Conservation (phyloP, 2,113 vertebrate species). For the Athene noctua region DNA sequence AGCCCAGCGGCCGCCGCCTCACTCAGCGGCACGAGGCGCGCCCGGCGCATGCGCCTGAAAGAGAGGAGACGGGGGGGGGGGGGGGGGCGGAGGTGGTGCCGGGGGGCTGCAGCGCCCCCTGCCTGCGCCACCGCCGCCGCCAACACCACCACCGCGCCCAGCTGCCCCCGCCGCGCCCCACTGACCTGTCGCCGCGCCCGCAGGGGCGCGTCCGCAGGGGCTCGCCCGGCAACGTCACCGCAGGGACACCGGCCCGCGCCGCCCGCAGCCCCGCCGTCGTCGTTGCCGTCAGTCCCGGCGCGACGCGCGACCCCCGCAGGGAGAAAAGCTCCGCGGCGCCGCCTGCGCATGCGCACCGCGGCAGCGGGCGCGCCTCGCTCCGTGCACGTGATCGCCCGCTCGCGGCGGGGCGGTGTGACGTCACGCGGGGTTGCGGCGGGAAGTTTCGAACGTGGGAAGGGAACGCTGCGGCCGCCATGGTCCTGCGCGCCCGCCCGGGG, state of each 20-base stretch:
- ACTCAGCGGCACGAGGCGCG: neutral
- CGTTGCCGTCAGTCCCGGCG: neutral
- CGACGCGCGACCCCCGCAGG: neutral
- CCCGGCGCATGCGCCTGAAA: neutral
- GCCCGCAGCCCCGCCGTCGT: neutral
- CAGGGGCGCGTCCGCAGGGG: too few relatives aligned
- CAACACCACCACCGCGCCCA: neutral
- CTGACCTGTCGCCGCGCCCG: neutral
- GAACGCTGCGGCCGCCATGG: rapidly evolving
- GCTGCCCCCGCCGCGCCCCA: neutral
- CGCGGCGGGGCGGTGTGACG: neutral
- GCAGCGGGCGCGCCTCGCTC: neutral
- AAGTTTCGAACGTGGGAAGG: neutral
- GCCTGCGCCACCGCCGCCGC: neutral
- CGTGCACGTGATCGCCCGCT: neutral
- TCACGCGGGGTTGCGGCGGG: neutral
- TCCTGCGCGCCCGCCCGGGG: rapidly evolving
- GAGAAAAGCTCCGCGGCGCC: neutral
- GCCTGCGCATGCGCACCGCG: neutral
- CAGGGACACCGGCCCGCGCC: neutral
- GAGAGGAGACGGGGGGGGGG: too few relatives aligned
- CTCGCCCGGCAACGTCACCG: neutral
- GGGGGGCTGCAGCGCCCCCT: neutral
- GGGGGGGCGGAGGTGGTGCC: too few relatives aligned
- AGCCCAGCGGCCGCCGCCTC: neutral